Percentiles rank a stretch among this genome's conserved stretches.
These are phyloP conservation scores for Oxyura jamaicensis DNA, from an alignment of 2,113 vertebrate species.

Conservation along the genomic window DNA sequence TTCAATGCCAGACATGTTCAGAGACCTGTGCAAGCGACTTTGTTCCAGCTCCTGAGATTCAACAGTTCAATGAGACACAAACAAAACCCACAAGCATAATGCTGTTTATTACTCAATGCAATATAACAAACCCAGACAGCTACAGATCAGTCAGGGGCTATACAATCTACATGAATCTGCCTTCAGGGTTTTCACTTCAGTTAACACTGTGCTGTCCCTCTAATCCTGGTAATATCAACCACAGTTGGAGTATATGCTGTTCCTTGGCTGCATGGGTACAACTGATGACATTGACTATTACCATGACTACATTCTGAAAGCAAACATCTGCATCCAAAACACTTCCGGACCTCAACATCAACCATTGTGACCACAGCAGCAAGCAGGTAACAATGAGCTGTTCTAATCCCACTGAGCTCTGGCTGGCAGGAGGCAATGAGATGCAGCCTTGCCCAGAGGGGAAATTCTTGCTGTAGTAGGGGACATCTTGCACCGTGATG, in stretches of 20 bases:
- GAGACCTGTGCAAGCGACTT: background rate
- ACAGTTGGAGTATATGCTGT: background rate
- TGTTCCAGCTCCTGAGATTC: background rate
- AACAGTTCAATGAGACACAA: background rate
- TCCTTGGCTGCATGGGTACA: background rate
- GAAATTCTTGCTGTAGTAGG: background rate
- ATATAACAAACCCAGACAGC: background rate
- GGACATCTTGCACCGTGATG: background rate
- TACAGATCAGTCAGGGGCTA: background rate
- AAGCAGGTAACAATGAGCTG: background rate
- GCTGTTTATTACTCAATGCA: background rate
- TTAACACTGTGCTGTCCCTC: background rate
- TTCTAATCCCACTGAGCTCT: background rate
- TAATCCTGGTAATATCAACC: background rate
- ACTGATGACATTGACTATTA: background rate
- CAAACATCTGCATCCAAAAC: background rate
- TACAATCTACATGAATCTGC: background rate
- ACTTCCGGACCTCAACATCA: rapidly evolving
- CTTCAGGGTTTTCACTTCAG: background rate
- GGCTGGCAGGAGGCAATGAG: background rate
- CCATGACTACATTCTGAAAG: background rate
- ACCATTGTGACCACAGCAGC: background rate
- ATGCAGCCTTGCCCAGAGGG: background rate
- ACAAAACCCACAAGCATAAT: background rate
- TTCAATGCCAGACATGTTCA: background rate